Conservation (phyloP, 2,113 vertebrate genomes). For the Lampris incognitus region DNA sequence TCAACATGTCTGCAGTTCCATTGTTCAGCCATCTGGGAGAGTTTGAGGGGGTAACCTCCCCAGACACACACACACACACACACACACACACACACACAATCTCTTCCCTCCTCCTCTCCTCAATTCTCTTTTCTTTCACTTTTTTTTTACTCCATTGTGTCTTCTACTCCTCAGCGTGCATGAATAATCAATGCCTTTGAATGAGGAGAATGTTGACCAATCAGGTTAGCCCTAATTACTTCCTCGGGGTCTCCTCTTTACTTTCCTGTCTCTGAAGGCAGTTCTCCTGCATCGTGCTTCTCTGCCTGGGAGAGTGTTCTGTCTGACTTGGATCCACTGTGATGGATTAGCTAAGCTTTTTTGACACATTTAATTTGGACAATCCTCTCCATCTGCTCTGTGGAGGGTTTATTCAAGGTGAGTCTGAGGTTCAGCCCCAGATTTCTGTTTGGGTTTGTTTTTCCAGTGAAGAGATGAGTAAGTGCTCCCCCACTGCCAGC, state of each 20-base stretch:
- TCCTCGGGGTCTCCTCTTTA: slow-evolving; percentile 13
- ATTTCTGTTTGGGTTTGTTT: slow-evolving; percentile 28
- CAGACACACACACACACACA: slow-evolving; percentile 6
- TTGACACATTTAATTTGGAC: slow-evolving; percentile 50
- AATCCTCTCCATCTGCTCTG: slow-evolving; percentile 33
- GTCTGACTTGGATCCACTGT: slow-evolving; percentile 55
- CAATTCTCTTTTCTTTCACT: slow-evolving; percentile 13
- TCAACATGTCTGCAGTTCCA: slow-evolving; percentile 27
- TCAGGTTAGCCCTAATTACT: slow-evolving; percentile 33
- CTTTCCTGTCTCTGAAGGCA: too few relatives aligned
- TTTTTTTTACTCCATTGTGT: slow-evolving; percentile 58
- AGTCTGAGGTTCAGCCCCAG: slow-evolving; percentile 42
- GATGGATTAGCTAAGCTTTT: slow-evolving; percentile 57
- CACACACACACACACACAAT: not conserved
- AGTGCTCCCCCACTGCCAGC: not conserved
- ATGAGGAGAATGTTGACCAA: slow-evolving; percentile 46
- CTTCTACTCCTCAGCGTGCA: slow-evolving; percentile 59
- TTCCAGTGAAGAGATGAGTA: slow-evolving; percentile 16
- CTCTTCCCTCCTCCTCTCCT: slow-evolving; percentile 21
- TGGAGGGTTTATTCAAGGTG: slow-evolving; percentile 40
- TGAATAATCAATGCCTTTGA: slow-evolving; percentile 64
- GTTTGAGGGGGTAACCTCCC: slow-evolving; percentile 57
- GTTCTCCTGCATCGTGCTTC: too few relatives aligned
- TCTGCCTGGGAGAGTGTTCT: slow-evolving; percentile 15
- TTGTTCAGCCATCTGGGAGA: slow-evolving; percentile 65